Percentiles rank a stretch among this genome's conserved stretches.
These are phyloP conservation scores for Heloderma charlesbogerti DNA, from an alignment of 2,113 vertebrate species.

Conservation along the genomic window DNA sequence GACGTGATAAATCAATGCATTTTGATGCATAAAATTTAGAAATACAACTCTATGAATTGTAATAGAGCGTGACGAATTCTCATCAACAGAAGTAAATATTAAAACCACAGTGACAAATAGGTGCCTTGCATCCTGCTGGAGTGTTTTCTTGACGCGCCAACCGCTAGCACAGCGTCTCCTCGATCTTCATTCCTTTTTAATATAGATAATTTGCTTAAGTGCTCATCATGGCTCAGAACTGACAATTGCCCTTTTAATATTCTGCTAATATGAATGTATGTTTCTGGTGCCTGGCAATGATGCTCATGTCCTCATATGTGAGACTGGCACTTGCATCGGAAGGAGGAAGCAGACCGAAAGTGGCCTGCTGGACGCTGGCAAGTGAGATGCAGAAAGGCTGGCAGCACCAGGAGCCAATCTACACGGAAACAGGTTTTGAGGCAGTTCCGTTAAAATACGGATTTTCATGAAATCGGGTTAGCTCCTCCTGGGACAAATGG, in stretches of 20 bases:
- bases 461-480: no score
- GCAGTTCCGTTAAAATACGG: no score
- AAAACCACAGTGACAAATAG: slow-evolving; percentile 72
- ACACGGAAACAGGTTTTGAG: no score
- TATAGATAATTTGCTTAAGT: slow-evolving; percentile 61
- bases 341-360: neutral
- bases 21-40: slow-evolving; percentile 78
- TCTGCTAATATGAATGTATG: slow-evolving; percentile 33
- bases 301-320: slow-evolving; percentile 28
- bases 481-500: no score
- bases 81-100: slow-evolving; percentile 85
- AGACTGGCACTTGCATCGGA: slow-evolving; percentile 28
- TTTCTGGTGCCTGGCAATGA: slow-evolving; percentile 13
- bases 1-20: slow-evolving; percentile 77
- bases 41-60: slow-evolving; percentile 79
- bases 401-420: no score
- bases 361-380: neutral
- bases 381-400: neutral
- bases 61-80: slow-evolving; percentile 81
- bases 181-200: slow-evolving; percentile 61
- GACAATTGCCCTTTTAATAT: slow-evolving; percentile 62
- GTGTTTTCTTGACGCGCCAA: slow-evolving; percentile 36
- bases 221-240: slow-evolving; percentile 56
- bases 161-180: slow-evolving; percentile 38
- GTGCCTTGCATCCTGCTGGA: slow-evolving; percentile 42